Base-by-base conservation (phyloP, 1,140 invertebrate genomes). In the Sminthurides bifidus region DNA sequence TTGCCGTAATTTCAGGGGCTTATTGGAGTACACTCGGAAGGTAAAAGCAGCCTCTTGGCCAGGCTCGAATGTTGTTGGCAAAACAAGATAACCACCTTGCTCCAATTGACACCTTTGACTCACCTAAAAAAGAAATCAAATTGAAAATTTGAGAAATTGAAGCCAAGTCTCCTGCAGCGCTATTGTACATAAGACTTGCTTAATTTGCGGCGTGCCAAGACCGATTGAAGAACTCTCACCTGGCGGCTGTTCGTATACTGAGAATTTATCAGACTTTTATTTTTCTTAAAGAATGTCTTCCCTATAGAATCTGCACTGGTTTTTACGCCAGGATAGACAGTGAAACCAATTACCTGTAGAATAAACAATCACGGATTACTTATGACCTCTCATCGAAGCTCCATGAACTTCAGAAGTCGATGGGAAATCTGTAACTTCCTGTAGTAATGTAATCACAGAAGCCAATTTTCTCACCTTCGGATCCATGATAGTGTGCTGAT, bases 11-110 rank as follows among this genome's bases (percentile, higher is more conserved):
- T 89, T 91, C 3, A 91, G 71, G 0, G 83, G 79, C 71, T 87
- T 86, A 60, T 76, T 80, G 17, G 85, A 87, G 68, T 81, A 87
- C n/a, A 89, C 82, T 59, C 86, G 71, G 5, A 90, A 71, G 0
- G 85, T 87, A 67, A 89, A 91, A 58, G 80, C 81, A 0, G 86
- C 86, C 73, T 92, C 90, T 69, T 92, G 84, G 1, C 84, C 82
- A 0, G 90, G 86, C 71, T 92, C 89, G 70, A 91, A 92, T 2
- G 88, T 92, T 1, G 90, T 92, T 12, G 90, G 88, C 65, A 93
- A 77, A 30, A 93, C 75, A 14, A 93, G 72, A 72, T 89, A 92
- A 27, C 81, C 80, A 1, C 88, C 87, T 64, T 84, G 79, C 66
- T 91, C 85, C 56, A 93, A 71, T 55, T 82, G 79, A 68, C 84